Conservation (phyloP, 2,888 invertebrate species). For the Romanomermis culicivorax region DNA sequence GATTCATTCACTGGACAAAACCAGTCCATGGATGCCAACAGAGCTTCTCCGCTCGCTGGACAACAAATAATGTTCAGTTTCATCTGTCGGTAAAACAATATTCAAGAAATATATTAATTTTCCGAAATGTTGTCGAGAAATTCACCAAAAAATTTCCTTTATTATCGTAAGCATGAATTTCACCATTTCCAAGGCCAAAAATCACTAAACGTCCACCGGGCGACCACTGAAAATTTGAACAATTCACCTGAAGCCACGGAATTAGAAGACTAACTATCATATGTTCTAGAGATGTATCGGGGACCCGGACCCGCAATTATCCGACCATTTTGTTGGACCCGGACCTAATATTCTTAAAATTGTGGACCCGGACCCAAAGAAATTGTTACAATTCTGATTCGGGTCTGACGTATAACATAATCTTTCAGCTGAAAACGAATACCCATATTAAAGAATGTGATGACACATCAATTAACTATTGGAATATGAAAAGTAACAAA, state of each 20-base stretch:
- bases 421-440: too few relatives aligned
- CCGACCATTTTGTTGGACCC: too few relatives aligned
- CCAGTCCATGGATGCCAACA: constrained; percentile 61
- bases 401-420: too few relatives aligned
- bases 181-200: constrained; percentile 70
- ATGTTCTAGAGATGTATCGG: too few relatives aligned
- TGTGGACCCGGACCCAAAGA: too few relatives aligned
- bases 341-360: too few relatives aligned
- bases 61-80: constrained; percentile 44
- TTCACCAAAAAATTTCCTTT: constrained; percentile 48
- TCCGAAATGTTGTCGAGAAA: constrained; percentile 7
- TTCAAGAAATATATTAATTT: constrained; percentile 15
- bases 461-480: too few relatives aligned
- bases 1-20: constrained; percentile 42
- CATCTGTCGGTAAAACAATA: constrained; percentile 38
- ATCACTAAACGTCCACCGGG: constrained; percentile 71
- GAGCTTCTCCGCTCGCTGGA: constrained; percentile 35
- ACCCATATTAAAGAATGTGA: too few relatives aligned
- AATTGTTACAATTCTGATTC: too few relatives aligned
- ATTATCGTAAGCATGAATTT: constrained; percentile 80
- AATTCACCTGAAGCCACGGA: constrained; percentile 4
- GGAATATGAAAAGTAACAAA: too few relatives aligned
- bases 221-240: constrained; percentile 47
- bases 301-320: too few relatives aligned
- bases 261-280: not conserved